phyloP scores from a whole-genome alignment of 53 echinoderm and acorn worm species.

The Temnopleurus reevesii region DNA sequence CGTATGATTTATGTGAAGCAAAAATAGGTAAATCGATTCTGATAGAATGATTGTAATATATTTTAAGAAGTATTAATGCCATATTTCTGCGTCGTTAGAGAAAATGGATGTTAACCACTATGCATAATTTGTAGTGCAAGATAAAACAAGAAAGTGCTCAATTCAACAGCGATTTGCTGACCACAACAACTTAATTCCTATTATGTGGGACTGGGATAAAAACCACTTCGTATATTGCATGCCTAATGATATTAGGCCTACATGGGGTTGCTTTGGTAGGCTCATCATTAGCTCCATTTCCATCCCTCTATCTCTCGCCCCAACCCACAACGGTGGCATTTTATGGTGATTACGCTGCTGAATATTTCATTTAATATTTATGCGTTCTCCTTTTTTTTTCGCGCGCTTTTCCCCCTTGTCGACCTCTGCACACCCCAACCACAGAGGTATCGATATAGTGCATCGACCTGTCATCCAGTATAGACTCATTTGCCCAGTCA shows the following conservation, averaged over 20 bases:
- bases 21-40: too few species aligned
- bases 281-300: constrained; percentile 1
- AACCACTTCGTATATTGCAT: background rate
- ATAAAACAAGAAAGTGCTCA: background rate
- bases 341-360: constrained; percentile 56
- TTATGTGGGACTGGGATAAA: background rate
- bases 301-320: background rate
- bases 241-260: constrained; percentile 1
- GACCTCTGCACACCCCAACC: background rate
- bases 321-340: constrained; percentile 42
- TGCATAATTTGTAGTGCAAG: background rate
- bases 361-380: constrained; percentile 59
- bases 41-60: too few species aligned
- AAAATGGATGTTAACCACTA: too few species aligned
- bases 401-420: constrained; percentile 21
- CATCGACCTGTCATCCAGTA: constrained; percentile 18
- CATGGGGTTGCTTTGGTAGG: background rate
- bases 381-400: constrained; percentile 44
- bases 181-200: background rate
- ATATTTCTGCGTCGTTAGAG: too few species aligned
- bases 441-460: constrained; percentile 33
- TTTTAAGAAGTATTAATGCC: too few species aligned
- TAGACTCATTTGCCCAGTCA: constrained; percentile 29
- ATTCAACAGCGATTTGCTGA: background rate
- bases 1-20: too few species aligned